Base-by-base conservation (phyloP, 2,113 vertebrate genomes). In the Oenanthe melanoleuca region DNA sequence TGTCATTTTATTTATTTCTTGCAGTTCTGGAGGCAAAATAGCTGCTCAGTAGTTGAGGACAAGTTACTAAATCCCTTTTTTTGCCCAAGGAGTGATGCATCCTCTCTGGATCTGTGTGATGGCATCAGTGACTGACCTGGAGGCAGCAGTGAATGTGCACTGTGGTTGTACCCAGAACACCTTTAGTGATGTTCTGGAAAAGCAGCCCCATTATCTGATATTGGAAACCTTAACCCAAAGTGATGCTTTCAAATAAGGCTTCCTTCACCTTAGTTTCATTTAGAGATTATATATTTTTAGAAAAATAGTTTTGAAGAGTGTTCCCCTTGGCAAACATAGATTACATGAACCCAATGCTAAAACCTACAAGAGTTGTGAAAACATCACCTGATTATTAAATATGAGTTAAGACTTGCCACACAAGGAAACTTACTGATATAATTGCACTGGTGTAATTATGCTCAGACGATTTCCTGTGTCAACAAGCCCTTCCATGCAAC, bases 401-500 rank as follows among this genome's bases (percentile, higher is more conserved):
- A 81, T 52, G 38, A 2, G 95, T 86, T 89, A 23, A 60, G 88
- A 83, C 95, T 94, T 94, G 94, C 94, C 86, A 18, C 66, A 52
- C 79, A 63, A 59, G 85, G 79, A 77, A 88, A 93, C 82, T 80
- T 94, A 77, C 0, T 77, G 89, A 70, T 91, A 86, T 93, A 96
- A 96, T 96, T 96, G 59, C 75, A 10, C 33, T 25, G 17, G 33
- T 16, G 11, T 89, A 95, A 94, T 94, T 94, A 80, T 13, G 34
- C 75, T 80, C 47, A 38, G 87, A 63, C 1, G 12, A 21, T 93
- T 89, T 80, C 85, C 88, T 96, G 94, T 90, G 85, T 88, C 16
- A 3, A 94, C 96, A 97, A 60, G 94, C 60, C 92, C 45, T 93
- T 86, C 40, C 26, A 74, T 93, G 72, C 93, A 95, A 67, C 71